Percentiles rank a stretch among this genome's conserved stretches.
phyloP scores from a whole-genome alignment of 2,888 invertebrate genomes.

The Idaea dimidiata region DNA sequence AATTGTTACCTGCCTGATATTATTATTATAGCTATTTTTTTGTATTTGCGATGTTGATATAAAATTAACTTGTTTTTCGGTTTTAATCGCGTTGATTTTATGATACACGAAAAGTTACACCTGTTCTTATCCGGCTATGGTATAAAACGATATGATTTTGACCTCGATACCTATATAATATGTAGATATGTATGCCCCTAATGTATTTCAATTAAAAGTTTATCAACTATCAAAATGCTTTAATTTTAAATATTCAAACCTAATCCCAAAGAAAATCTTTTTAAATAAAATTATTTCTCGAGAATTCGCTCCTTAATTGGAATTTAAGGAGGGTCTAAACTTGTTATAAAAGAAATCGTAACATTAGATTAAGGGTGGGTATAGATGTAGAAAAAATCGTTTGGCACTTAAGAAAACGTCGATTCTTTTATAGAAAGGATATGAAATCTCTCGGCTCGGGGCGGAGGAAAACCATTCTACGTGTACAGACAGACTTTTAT shows the following conservation, averaged over 20 bases:
- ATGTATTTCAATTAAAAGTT: no score
- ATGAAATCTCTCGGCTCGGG: conserved; percentile 16
- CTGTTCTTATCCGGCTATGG: no score
- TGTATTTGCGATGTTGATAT: no score
- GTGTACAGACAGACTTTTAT: conserved; percentile 1
- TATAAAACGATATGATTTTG: no score
- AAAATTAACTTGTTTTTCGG: no score
- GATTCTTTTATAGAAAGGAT: conserved; percentile 15
- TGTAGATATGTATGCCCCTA: no score
- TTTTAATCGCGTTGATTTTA: no score
- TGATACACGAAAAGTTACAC: no score
- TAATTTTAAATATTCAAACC: not conserved
- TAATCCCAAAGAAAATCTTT: not conserved
- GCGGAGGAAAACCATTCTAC: conserved; percentile 10
- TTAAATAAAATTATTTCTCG: not conserved
- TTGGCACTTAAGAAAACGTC: conserved; percentile 1
- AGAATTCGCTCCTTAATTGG: not conserved
- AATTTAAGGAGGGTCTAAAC: not conserved
- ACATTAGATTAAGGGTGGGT: conserved; percentile 1
- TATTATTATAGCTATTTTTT: no score
- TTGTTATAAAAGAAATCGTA: not conserved
- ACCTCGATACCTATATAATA: no score
- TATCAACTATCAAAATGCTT: not conserved
- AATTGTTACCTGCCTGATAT: no score
- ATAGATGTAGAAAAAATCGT: conserved; percentile 6